Conservation (phyloP, 2,113 vertebrate genomes). For the Cairina moschata region DNA sequence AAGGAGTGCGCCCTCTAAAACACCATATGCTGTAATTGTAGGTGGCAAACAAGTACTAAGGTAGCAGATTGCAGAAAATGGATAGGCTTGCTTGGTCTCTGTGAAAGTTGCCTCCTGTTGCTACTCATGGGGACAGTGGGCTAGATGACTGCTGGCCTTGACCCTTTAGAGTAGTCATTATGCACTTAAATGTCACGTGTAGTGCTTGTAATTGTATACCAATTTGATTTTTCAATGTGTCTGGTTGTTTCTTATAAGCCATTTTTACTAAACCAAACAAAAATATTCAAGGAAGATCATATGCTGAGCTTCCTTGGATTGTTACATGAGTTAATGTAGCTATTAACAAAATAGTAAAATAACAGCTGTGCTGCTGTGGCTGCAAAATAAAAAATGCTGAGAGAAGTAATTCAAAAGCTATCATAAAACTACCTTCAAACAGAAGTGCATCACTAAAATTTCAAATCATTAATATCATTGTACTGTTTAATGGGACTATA, state of each 20-base stretch:
- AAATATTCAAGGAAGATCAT: not conserved
- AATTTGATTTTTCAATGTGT: not conserved
- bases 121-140: not conserved
- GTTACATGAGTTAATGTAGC: not conserved
- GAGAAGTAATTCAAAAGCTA: not conserved
- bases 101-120: not conserved
- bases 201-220: not conserved
- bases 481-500: not conserved
- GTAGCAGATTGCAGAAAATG: not conserved
- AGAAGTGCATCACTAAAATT: not conserved
- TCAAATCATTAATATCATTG: not conserved
- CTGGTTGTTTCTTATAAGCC: not conserved
- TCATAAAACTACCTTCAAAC: not conserved
- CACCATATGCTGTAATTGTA: not conserved
- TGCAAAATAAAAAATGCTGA: not conserved
- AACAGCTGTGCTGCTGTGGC: not conserved
- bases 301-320: not conserved
- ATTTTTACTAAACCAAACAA: not conserved
- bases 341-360: constrained; percentile 13
- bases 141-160: not conserved
- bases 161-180: not conserved
- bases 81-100: not conserved
- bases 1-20: not conserved
- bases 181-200: not conserved
- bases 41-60: not conserved